These are phyloP conservation scores for Apaloderma vittatum DNA, from an alignment of 2,113 vertebrate species.

Conservation along the genomic window DNA sequence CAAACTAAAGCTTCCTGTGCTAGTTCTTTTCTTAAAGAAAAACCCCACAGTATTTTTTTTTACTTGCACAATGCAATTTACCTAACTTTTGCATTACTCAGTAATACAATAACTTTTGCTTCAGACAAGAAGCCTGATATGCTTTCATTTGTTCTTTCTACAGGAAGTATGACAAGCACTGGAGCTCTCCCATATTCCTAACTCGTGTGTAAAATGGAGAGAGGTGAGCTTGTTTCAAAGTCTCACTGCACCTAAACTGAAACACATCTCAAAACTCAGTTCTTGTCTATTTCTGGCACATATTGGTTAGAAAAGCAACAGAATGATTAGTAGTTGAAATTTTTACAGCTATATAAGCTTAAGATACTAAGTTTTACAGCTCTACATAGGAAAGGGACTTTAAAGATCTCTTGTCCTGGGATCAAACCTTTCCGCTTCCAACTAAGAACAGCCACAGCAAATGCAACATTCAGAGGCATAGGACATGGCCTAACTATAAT, in stretches of 20 bases:
- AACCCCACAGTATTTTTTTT: not conserved
- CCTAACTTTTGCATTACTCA: not conserved
- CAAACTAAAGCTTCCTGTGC: not conserved
- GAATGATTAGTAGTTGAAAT: not conserved
- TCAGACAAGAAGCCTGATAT: not conserved
- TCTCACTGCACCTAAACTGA: not conserved
- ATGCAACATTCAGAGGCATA: not conserved
- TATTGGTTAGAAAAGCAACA: not conserved
- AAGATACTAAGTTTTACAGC: not conserved
- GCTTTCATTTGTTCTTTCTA: not conserved
- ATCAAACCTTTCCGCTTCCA: not conserved
- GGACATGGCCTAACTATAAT: not conserved
- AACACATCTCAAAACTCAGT: not conserved
- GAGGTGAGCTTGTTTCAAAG: not conserved
- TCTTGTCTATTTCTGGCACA: not conserved
- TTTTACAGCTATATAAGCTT: not conserved
- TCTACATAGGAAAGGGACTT: not conserved
- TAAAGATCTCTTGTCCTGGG: not conserved
- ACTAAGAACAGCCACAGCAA: not conserved
- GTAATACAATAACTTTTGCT: not conserved
- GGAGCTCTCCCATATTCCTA: not conserved
- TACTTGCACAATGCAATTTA: not conserved
- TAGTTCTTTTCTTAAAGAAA: not conserved
- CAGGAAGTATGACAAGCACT: not conserved
- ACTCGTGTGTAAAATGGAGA: not conserved